phyloP scores from a whole-genome alignment of 2,113 vertebrate genomes.

The Meles meles region DNA sequence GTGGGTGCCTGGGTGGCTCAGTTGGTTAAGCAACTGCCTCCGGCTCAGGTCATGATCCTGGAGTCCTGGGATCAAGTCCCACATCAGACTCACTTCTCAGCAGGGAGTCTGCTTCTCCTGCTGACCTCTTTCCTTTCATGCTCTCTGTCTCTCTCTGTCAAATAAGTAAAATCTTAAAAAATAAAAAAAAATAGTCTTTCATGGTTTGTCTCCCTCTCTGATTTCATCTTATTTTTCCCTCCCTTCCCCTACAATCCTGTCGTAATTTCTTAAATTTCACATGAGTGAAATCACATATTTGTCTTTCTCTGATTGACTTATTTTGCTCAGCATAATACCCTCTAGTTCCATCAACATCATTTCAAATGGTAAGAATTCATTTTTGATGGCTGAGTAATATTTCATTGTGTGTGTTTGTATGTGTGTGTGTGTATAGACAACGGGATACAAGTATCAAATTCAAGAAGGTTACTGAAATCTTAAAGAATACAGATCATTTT shows the following conservation, averaged over 20 bases:
- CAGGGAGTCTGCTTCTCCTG: too few species aligned
- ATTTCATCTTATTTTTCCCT: background rate
- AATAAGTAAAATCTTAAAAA: too few species aligned
- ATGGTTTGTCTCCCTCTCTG: background rate
- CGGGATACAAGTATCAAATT: background rate
- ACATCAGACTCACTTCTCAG: too few species aligned
- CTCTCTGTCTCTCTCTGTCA: too few species aligned
- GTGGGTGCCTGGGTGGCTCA: background rate
- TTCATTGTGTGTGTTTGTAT: background rate
- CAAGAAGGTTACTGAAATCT: background rate
- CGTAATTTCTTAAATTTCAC: background rate
- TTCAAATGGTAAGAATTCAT: background rate
- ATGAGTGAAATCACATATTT: background rate
- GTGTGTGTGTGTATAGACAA: background rate
- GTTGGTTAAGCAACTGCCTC: too few species aligned
- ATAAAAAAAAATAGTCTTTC: background rate
- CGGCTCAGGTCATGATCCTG: too few species aligned
- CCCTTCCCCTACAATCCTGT: background rate
- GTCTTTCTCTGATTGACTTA: background rate
- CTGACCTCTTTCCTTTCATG: too few species aligned
- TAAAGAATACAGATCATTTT: constrained; percentile 20
- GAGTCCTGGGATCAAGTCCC: too few species aligned
- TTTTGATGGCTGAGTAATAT: background rate
- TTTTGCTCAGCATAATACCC: background rate
- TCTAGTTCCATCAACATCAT: background rate